Evolutionary conservation across 64 coral and sea anemone genomes (phyloP), one percentile per base, ranked within the genome.

Genomic region (Exaiptasia diaphana): DNA sequence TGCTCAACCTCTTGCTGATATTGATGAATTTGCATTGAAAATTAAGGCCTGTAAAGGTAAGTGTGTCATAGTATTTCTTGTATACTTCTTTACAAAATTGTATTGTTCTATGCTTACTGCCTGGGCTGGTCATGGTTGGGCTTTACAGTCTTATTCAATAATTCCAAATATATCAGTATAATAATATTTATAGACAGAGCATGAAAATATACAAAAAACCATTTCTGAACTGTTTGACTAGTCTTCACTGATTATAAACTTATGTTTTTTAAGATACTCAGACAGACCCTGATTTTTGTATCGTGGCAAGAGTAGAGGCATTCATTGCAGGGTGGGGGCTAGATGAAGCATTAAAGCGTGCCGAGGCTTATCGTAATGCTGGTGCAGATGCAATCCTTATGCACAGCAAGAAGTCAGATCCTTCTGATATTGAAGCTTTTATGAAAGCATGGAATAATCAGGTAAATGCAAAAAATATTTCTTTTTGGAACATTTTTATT

Each of bases 361-460:
- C 94, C 21, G 94, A 97, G 41, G 94, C 94, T 38, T 97, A 97
- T 27, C 90, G 85, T 22, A 97, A 89, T 88, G 94, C 94, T 37
- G 94, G 94, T 40, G 94, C 94, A 53, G 94, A 97, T 89, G 94
- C 94, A 59, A 97, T 97, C 74, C 81, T 97, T 21, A 97, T 97
- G 94, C 94, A 97, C 67, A 97, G 94, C 58, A 97, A 97, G 60
- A 97, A 97, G 53, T 92, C 94, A 41, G 94, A 97, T 26, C 94
- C 94, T 18, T 97, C 94, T 40, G 94, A 97, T 26, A 97, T 97
- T 85, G 94, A 97, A 71, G 85, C 94, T 33, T 97, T 97, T 54
- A 88, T 97, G 73, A 97, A 92, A 32, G 94, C 94, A 50, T 97
- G 94, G 94, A 97, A 97, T 37, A 97, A 97, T 58, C 94, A 97